Percentiles rank a stretch among this genome's conserved stretches.
Evolutionary conservation across 2,113 vertebrate genomes (phyloP).

Genomic region (Notarius quadriscutis): DNA sequence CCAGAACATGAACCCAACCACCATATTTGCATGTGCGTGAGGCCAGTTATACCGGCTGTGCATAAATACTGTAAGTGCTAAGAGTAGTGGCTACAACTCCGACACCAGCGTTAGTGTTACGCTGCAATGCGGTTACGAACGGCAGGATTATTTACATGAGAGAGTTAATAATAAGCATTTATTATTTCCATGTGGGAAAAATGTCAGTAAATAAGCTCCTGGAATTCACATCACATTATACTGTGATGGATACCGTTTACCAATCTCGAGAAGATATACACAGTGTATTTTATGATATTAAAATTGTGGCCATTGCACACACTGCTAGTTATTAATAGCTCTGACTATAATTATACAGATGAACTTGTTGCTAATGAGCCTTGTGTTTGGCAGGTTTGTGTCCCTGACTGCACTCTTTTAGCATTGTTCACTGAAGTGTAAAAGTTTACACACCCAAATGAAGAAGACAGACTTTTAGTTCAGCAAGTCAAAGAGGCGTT

Average conservation of each 20-base stretch:
- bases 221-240: background rate
- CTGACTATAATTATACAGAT: background rate
- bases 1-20: background rate
- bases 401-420: background rate
- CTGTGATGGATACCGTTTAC: background rate
- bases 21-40: background rate
- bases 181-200: too few relatives aligned
- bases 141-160: too few relatives aligned
- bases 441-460: background rate
- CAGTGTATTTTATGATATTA: background rate
- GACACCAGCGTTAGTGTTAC: background rate
- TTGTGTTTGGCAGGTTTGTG: background rate
- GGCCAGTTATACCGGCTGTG: constrained; percentile 7
- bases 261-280: background rate
- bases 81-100: background rate
- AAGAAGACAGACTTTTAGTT: background rate
- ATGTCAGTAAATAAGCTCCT: background rate
- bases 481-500: background rate
- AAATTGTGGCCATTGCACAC: background rate
- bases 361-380: background rate
- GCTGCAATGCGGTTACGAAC: background rate
- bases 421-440: background rate
- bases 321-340: background rate
- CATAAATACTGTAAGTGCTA: background rate
- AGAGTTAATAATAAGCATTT: too few relatives aligned